Conservation (phyloP, 2,888 invertebrate genomes). For the Ferdinandea cuprea region DNA sequence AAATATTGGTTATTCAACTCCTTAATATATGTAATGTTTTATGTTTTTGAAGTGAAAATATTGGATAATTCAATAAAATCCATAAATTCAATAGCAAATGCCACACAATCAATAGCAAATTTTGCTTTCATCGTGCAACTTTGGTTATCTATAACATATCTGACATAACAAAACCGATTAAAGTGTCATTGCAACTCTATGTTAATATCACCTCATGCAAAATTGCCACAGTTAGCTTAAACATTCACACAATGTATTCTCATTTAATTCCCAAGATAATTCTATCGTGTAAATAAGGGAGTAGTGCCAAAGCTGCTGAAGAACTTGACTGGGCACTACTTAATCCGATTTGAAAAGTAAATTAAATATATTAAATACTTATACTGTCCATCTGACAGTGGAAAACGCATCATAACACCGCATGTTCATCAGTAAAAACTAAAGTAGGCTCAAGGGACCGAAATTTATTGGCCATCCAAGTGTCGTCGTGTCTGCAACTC, state of each 20-base stretch:
- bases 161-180: slow-evolving; percentile 20
- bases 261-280: background rate
- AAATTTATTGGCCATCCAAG: slow-evolving; percentile 47
- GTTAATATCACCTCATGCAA: slow-evolving; percentile 1
- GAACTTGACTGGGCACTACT: no score
- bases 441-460: slow-evolving; percentile 60
- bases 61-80: no score
- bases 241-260: background rate
- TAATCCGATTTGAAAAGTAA: background rate
- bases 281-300: no score
- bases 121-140: slow-evolving; percentile 24
- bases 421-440: slow-evolving; percentile 15
- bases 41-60: no score
- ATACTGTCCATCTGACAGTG: slow-evolving; percentile 1
- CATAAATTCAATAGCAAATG: slow-evolving; percentile 14
- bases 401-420: slow-evolving; percentile 32
- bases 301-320: no score
- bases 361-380: no score
- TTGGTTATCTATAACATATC: slow-evolving; percentile 27
- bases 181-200: background rate
- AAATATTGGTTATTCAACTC: no score
- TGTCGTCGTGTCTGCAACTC: slow-evolving; percentile 33
- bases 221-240: background rate
- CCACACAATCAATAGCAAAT: slow-evolving; percentile 6
- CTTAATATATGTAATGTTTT: no score